Conservation (phyloP, 2,797 vertebrate species). For the Carcharodon carcharias region DNA sequence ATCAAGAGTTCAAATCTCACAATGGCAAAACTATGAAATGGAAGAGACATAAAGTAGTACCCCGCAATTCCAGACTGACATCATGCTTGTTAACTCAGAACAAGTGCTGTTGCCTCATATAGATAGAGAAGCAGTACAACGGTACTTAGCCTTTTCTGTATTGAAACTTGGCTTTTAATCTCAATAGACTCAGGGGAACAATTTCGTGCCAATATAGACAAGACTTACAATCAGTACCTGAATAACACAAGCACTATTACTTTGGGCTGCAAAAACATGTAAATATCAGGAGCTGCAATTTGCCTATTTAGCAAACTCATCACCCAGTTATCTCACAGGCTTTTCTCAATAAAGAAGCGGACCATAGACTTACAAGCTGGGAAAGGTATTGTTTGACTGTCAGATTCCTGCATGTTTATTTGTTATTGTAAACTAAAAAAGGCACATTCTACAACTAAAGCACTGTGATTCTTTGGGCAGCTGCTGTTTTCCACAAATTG, state of each 20-base stretch:
- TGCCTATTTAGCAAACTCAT: background rate
- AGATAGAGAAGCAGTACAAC: background rate
- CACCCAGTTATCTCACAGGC: background rate
- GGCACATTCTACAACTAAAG: background rate
- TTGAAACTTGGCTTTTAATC: background rate
- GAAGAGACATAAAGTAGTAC: background rate
- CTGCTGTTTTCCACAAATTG: background rate
- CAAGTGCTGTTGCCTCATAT: background rate
- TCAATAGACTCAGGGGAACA: background rate
- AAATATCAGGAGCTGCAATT: background rate
- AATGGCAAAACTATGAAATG: too few species aligned
- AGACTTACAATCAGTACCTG: background rate
- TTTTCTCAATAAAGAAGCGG: background rate
- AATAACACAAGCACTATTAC: background rate
- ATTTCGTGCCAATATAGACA: background rate
- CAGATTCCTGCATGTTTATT: background rate
- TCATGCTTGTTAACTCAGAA: background rate
- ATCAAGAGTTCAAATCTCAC: too few species aligned
- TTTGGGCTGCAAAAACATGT: background rate
- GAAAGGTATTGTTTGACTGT: background rate
- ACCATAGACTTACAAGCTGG: background rate
- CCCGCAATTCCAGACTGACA: background rate
- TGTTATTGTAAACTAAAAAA: background rate
- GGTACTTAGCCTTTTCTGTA: background rate
- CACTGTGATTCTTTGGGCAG: background rate